Percentiles rank a stretch among this genome's conserved stretches.
These are phyloP conservation scores for Colletes collaris DNA, from an alignment of 2,888 invertebrate genomes.

Conservation along the genomic window DNA sequence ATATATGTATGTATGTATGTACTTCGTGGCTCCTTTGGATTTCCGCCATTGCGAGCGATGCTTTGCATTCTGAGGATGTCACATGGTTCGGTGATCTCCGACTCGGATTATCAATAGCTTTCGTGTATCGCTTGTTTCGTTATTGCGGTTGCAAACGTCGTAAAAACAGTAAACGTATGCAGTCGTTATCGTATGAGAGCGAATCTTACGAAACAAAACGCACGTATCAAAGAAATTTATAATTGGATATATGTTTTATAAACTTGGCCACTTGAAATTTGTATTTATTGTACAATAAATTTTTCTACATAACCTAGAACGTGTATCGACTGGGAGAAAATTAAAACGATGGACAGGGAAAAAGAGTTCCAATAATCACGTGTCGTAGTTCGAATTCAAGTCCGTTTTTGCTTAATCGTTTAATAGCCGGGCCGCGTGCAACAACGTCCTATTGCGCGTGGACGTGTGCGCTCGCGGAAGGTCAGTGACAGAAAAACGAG, in stretches of 20 bases:
- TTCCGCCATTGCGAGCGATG: constrained; percentile 19
- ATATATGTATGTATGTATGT: constrained; percentile 11
- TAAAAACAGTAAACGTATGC: constrained; percentile 1
- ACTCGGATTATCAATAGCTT: constrained; percentile 30
- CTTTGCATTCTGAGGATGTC: constrained; percentile 32
- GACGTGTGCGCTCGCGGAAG: constrained; percentile 52
- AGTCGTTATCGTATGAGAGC: not conserved
- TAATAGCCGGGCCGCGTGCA: constrained; percentile 2
- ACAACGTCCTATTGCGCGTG: constrained; percentile 40
- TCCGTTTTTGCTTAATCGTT: not conserved
- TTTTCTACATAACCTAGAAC: too few relatives aligned
- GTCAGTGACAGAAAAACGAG: constrained; percentile 65
- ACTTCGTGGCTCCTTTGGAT: constrained; percentile 28
- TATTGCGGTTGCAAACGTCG: not conserved
- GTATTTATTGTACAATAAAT: too few relatives aligned
- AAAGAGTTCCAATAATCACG: too few relatives aligned
- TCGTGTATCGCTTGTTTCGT: constrained; percentile 23
- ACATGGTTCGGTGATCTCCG: constrained; percentile 27
- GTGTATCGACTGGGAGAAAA: too few relatives aligned
- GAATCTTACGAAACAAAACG: too few relatives aligned
- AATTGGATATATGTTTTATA: too few relatives aligned
- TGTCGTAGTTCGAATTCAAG: too few relatives aligned
- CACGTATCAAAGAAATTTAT: too few relatives aligned
- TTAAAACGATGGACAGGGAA: too few relatives aligned
- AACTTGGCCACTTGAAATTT: too few relatives aligned